Percentiles rank a stretch among this genome's conserved stretches.
Conservation (phyloP, 2,888 invertebrate species). For the Campoplex nolae region DNA sequence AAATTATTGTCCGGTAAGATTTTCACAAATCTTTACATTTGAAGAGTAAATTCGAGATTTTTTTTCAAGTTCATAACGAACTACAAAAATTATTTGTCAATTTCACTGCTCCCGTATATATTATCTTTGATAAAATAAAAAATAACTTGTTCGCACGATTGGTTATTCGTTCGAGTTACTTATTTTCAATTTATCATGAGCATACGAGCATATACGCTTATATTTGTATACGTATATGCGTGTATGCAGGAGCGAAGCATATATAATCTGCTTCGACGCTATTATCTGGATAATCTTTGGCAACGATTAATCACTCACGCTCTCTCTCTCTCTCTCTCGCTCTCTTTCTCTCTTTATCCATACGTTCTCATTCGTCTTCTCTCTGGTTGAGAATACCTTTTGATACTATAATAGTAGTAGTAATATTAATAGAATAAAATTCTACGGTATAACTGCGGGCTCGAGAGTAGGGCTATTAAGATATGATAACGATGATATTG, state of each 20-base stretch:
- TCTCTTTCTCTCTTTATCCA: neutral
- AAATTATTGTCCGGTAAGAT: too few species aligned
- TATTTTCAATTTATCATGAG: too few species aligned
- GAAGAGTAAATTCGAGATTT: too few species aligned
- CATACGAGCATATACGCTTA: too few species aligned
- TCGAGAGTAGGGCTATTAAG: constrained; percentile 39
- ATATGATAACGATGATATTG: constrained; percentile 30
- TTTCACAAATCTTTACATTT: too few species aligned
- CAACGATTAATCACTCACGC: constrained; percentile 45
- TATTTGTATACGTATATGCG: too few species aligned
- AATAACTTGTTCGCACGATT: too few species aligned
- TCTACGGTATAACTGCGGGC: constrained; percentile 40
- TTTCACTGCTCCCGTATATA: too few species aligned
- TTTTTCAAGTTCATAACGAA: too few species aligned
- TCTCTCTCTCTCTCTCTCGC: constrained; percentile 5
- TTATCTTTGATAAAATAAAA: too few species aligned
- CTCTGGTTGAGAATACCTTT: constrained; percentile 33
- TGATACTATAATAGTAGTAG: constrained; percentile 49
- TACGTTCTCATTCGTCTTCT: neutral
- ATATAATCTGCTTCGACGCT: neutral
- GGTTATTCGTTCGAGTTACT: too few species aligned
- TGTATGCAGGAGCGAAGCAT: neutral
- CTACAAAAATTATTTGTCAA: too few species aligned
- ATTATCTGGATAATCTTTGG: constrained; percentile 8
- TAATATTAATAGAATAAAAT: constrained; percentile 39